Evolutionary conservation across 1,140 invertebrate species (phyloP), one percentile per base, ranked within the genome.

Genomic region (Cryptotermes secundus): DNA sequence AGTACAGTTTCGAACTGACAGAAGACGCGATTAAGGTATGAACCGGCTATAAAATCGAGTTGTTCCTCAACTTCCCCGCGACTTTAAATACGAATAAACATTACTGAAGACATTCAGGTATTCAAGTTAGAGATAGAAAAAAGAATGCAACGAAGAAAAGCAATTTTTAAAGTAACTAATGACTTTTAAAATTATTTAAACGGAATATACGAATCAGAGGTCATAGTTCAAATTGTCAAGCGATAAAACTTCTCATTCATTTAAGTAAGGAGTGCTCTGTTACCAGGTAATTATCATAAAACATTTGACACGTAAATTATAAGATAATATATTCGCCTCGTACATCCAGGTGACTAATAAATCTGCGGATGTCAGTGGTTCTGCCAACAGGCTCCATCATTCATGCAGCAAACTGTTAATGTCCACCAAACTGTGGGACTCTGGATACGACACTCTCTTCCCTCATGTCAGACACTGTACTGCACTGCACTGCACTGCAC

Each of bases 261-360:
- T 72, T 72, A 3, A 72, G 59, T 72, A 72, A 72, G 59, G 59
- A 72, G 59, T 72, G 9, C 59, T 72, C 59, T 72, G 59, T 72
- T 72, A 72, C 59, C 59, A n/a, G 59, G 59, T 26, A 72, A 72
- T 72, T 72, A 72, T 72, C 59, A 72, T 72, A 72, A 72, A 72
- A 72, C 59, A 72, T 72, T 72, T 72, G 59, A 72, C 59, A 31
- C 59, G 59, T 72, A 72, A 72, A 72, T 72, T 72, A 72, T 7
- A 72, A 72, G 59, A 72, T 31, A 72, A 72, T 72, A 72, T 31
- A 72, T 72, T 72, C 59, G n/a, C n/a, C 59, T 7, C 59, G 59
- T 72, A 72, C 26, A 72, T 72, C 31, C 26, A 72, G 31, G 59
- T 72, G n/a, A 72, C 59, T 72, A 72, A 72, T 72, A 72, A 72